Percentiles rank a stretch among this genome's conserved stretches.
Conservation (phyloP, 1,140 invertebrate genomes). For the Drosophila varians region DNA sequence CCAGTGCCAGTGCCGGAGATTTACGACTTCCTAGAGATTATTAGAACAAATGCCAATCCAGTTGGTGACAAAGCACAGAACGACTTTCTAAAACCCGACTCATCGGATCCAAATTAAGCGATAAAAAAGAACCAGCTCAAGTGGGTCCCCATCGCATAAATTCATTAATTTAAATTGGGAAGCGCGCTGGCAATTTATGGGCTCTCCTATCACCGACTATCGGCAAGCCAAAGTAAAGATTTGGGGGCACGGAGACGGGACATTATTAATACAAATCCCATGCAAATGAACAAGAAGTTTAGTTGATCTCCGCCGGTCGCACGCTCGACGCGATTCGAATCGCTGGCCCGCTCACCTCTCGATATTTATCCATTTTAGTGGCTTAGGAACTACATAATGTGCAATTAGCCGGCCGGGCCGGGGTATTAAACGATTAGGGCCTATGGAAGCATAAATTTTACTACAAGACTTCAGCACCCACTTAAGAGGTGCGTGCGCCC, state of each 20-base stretch:
- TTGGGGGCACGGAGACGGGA: neutral
- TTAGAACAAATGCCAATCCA: constrained; percentile 31
- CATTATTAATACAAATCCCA: constrained; percentile 65
- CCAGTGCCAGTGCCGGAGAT: constrained; percentile 61
- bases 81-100: constrained; percentile 68
- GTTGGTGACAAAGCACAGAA: constrained; percentile 59
- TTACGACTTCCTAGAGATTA: constrained; percentile 72
- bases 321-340: constrained; percentile 5
- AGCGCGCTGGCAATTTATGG: constrained; percentile 52
- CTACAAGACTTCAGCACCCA: constrained; percentile 64
- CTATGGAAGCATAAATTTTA: constrained; percentile 67
- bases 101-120: constrained; percentile 48
- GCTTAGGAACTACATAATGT: constrained; percentile 68
- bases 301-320: constrained; percentile 12
- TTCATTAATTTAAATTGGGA: constrained; percentile 60
- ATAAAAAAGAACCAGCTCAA: constrained; percentile 47
- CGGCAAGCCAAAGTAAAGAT: constrained; percentile 28
- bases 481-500: constrained; percentile 43
- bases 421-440: constrained; percentile 72
- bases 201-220: constrained; percentile 17
- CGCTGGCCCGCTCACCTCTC: constrained; percentile 7
- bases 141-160: constrained; percentile 53
- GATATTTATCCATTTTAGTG: constrained; percentile 7
- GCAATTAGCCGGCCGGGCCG: constrained; percentile 61
- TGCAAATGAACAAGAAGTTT: constrained; percentile 58